Conservation (phyloP, 2,113 vertebrate species). For the Notarius quadriscutis region DNA sequence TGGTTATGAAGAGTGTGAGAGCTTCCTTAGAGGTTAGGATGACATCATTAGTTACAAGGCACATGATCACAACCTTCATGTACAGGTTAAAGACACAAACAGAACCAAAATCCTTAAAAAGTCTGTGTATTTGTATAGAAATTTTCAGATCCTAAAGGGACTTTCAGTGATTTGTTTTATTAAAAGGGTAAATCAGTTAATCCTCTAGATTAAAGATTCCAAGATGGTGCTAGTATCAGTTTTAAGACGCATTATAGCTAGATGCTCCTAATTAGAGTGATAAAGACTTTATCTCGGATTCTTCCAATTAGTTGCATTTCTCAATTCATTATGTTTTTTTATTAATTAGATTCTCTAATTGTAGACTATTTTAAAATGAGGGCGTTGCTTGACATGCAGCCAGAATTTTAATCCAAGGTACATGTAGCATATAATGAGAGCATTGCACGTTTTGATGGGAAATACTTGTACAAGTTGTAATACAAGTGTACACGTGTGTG, state of each 20-base stretch:
- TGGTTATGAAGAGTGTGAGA: constrained; percentile 80
- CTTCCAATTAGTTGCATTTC: neutral
- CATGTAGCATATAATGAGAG: neutral
- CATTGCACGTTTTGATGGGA: neutral
- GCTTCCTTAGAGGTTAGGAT: constrained; percentile 80
- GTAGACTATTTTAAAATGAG: neutral
- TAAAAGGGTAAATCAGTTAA: neutral
- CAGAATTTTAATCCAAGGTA: neutral
- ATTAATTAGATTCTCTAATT: neutral
- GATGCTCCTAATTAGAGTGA: neutral
- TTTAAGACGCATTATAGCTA: neutral
- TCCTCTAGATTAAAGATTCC: neutral
- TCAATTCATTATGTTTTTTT: neutral
- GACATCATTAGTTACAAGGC: neutral
- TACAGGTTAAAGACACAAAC: neutral
- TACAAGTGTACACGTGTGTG: neutral
- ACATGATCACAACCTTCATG: neutral
- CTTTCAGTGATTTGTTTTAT: neutral
- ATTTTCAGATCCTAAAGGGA: neutral
- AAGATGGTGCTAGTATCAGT: neutral
- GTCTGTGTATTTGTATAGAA: neutral
- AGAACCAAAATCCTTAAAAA: neutral
- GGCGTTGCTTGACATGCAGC: neutral
- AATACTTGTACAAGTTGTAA: neutral
- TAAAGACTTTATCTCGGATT: neutral